A percentile compares a stretch with the other conserved stretches of the same genome.
Evolutionary conservation across 2,888 invertebrate species (phyloP).

Genomic region (Leptinotarsa rubiginosa): DNA sequence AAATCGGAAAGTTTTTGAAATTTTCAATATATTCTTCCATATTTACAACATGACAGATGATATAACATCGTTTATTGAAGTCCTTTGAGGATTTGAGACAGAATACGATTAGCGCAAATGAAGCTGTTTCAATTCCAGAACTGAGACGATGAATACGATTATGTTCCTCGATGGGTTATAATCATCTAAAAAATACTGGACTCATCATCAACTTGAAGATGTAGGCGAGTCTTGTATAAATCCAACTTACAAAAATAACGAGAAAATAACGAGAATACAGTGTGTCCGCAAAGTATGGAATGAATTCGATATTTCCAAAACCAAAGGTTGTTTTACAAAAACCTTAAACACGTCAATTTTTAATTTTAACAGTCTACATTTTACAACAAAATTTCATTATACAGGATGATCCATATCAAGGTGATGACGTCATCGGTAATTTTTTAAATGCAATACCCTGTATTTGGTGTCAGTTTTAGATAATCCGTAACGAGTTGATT

Average conservation of each 20-base stretch:
- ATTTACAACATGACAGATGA: conserved; percentile 42
- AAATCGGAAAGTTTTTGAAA: not conserved
- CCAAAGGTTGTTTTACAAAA: too few relatives aligned
- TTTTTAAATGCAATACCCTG: too few relatives aligned
- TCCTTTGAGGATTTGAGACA: conserved; percentile 44
- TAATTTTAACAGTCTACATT: too few relatives aligned
- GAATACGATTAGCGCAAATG: conserved; percentile 46
- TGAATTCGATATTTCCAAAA: too few relatives aligned
- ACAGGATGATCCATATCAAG: too few relatives aligned
- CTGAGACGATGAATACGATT: conserved; percentile 35
- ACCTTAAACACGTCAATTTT: too few relatives aligned
- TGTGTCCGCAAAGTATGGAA: too few relatives aligned
- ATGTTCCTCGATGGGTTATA: conserved; percentile 38
- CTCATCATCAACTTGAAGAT: conserved; percentile 45
- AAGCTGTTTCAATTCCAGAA: conserved; percentile 50
- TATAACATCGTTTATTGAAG: conserved; percentile 42
- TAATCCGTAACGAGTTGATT: too few relatives aligned
- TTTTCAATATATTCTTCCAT: conserved; percentile 28
- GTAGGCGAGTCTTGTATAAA: conserved; percentile 52
- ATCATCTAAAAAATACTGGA: conserved; percentile 46
- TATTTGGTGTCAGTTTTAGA: too few relatives aligned
- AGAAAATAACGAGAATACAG: too few relatives aligned
- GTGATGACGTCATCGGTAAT: too few relatives aligned
- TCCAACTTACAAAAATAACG: conserved; percentile 52
- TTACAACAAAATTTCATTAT: too few relatives aligned